These are phyloP conservation scores for Epirrhoe tristata DNA, from an alignment of 2,888 invertebrate species.

Conservation along the genomic window DNA sequence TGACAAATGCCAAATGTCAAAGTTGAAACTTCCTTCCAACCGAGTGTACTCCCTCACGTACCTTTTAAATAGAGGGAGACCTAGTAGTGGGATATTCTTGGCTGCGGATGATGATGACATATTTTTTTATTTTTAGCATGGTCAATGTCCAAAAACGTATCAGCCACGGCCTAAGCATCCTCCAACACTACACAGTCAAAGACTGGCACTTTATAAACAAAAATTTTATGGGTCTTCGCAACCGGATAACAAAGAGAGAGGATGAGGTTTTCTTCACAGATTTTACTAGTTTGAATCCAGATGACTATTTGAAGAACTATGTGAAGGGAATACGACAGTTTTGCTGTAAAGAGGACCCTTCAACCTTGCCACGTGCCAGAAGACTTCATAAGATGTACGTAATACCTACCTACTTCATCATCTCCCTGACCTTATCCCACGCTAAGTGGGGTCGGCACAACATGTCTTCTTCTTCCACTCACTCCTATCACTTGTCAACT, in stretches of 20 bases:
- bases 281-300: constrained; percentile 57
- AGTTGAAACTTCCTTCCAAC: too few species aligned
- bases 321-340: constrained; percentile 92
- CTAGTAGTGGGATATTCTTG: too few species aligned
- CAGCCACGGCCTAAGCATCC: constrained; percentile 86
- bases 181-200: constrained; percentile 93
- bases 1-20: too few species aligned
- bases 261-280: constrained; percentile 87
- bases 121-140: constrained; percentile 75
- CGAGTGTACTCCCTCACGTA: too few species aligned
- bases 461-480: too few species aligned
- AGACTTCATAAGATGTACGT: constrained; percentile 86
- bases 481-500: too few species aligned
- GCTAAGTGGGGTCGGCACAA: too few species aligned
- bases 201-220: constrained; percentile 91
- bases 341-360: constrained; percentile 92
- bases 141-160: constrained; percentile 87
- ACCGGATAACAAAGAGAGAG: constrained; percentile 83
- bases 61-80: too few species aligned
- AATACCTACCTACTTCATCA: not conserved
- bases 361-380: constrained; percentile 90
- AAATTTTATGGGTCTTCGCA: constrained; percentile 83
- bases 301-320: constrained; percentile 81
- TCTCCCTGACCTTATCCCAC: too few species aligned
- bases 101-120: too few species aligned